These are phyloP conservation scores for Ruditapes philippinarum DNA, from an alignment of 1,140 invertebrate species.

Conservation along the genomic window DNA sequence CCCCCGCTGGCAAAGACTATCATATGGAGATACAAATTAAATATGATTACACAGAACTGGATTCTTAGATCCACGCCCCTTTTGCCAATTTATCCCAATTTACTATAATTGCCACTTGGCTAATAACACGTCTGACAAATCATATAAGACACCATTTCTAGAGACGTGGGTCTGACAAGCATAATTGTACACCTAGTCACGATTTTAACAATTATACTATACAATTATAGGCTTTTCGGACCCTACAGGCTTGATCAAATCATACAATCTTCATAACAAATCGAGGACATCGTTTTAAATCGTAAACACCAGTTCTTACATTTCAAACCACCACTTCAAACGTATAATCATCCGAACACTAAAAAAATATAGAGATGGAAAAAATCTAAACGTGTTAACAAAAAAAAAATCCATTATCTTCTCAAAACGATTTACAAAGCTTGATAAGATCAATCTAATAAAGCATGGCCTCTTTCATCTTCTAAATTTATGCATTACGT, in stretches of 20 bases:
- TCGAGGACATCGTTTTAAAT: neutral
- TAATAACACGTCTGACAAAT: slow-evolving; percentile 53
- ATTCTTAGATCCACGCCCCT: slow-evolving; percentile 29
- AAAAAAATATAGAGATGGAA: neutral
- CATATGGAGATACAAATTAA: slow-evolving; percentile 62
- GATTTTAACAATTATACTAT: slow-evolving; percentile 1
- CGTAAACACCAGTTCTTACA: slow-evolving; percentile 6
- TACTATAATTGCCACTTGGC: slow-evolving; percentile 44
- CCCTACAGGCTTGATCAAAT: neutral
- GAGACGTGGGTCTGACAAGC: slow-evolving; percentile 20
- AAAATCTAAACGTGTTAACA: neutral
- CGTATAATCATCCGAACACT: neutral
- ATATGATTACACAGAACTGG: slow-evolving; percentile 62
- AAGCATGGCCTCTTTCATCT: neutral
- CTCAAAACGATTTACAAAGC: neutral
- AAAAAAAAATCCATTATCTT: neutral
- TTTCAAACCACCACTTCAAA: neutral
- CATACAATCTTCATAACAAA: neutral
- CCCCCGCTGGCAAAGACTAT: neutral
- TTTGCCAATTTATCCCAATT: slow-evolving; percentile 62
- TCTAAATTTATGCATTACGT: slow-evolving; percentile 18
- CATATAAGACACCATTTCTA: slow-evolving; percentile 22
- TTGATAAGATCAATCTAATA: neutral
- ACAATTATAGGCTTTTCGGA: neutral
- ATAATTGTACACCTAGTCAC: neutral